These are phyloP conservation scores for Noctua fimbriata DNA, from an alignment of 2,888 invertebrate genomes.

Conservation along the genomic window DNA sequence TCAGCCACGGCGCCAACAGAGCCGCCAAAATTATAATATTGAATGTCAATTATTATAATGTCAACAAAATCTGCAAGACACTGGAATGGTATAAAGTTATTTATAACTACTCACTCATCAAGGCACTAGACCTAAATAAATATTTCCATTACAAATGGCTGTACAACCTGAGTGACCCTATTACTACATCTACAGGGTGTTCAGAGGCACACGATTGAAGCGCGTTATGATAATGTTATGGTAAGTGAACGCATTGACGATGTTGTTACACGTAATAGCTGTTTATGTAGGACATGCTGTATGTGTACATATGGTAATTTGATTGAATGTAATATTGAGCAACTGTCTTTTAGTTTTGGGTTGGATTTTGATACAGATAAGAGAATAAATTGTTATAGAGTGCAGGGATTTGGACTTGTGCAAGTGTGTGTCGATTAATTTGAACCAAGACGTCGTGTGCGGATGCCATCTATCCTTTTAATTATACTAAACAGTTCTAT, in stretches of 20 bases:
- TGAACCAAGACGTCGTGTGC: not conserved
- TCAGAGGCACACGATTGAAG: slow-evolving; percentile 5
- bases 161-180: not conserved
- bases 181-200: not conserved
- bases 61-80: not conserved
- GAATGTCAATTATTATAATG: not conserved
- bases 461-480: not conserved
- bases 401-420: not conserved
- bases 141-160: not conserved
- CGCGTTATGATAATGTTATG: slow-evolving; percentile 24
- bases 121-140: not conserved
- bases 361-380: not conserved
- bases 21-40: not conserved
- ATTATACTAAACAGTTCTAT: not conserved
- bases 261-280: slow-evolving; percentile 8
- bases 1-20: too few relatives aligned
- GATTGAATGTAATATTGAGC: not conserved
- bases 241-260: not conserved
- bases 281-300: not conserved
- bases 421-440: not conserved
- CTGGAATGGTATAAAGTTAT: not conserved
- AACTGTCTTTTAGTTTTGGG: not conserved
- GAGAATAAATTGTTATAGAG: not conserved
- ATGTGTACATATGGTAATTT: slow-evolving; percentile 2
- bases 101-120: not conserved